Evolutionary conservation across 2,888 invertebrate genomes (phyloP).

Genomic region (Caenorhabditis sp.): DNA sequence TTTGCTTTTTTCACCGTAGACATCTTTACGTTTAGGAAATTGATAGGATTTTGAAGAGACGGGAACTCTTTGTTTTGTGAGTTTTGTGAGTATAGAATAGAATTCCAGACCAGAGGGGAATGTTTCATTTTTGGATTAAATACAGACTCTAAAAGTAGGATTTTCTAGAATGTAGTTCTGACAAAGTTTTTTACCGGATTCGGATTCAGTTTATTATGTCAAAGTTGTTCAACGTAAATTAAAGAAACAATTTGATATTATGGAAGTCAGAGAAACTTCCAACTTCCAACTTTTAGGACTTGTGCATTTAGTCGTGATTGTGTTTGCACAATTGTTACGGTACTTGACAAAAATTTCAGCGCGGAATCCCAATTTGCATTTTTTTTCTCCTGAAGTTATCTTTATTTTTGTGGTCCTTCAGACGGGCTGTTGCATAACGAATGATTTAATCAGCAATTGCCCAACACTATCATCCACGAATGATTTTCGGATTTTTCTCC

Average conservation of each 20-base stretch:
- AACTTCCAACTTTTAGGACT: not conserved
- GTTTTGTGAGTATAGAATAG: no score
- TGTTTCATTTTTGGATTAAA: no score
- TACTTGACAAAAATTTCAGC: not conserved
- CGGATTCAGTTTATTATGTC: no score
- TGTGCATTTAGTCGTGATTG: not conserved
- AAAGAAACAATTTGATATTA: no score
- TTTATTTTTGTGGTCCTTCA: not conserved
- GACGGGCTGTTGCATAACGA: constrained; percentile 3
- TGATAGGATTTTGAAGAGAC: constrained; percentile 4
- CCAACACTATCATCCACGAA: constrained; percentile 10
- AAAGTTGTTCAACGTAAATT: no score
- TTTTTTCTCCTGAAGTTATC: not conserved
- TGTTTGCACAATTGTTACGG: constrained; percentile 22
- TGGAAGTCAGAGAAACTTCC: no score
- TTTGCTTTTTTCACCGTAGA: constrained; percentile 48
- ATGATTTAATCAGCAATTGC: not conserved
- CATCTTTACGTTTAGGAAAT: not conserved
- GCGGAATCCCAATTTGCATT: not conserved
- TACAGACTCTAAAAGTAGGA: no score
- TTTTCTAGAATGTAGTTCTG: no score
- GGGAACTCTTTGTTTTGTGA: no score
- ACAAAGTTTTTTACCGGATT: no score
- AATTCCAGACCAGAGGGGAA: no score
- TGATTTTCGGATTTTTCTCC: constrained; percentile 29